These are phyloP conservation scores for Sinocyclocheilus rhinocerous DNA, from an alignment of 2,113 vertebrate species.

Conservation along the genomic window DNA sequence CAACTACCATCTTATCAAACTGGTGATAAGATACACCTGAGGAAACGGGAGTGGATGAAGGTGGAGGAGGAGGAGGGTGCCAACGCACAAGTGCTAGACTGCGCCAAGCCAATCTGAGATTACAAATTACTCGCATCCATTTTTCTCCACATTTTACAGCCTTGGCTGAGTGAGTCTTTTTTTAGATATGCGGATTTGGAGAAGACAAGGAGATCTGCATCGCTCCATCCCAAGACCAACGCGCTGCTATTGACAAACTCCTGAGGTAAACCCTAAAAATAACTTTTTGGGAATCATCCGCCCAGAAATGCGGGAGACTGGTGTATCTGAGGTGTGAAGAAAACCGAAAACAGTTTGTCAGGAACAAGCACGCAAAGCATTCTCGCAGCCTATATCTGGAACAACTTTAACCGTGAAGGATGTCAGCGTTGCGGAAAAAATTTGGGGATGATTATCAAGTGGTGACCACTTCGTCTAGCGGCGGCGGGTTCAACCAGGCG, in stretches of 20 bases:
- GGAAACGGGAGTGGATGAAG: slow-evolving; percentile 33
- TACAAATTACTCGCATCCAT: slow-evolving; percentile 26
- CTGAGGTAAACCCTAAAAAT: background rate
- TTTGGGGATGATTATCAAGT: slow-evolving; percentile 89
- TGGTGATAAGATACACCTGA: slow-evolving; percentile 39
- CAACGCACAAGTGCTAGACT: slow-evolving; percentile 24
- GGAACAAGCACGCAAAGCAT: slow-evolving; percentile 7
- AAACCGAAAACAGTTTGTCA: background rate
- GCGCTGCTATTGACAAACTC: slow-evolving; percentile 16
- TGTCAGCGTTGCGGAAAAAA: slow-evolving; percentile 88
- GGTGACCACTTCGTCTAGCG: slow-evolving; percentile 86
- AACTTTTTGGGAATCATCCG: slow-evolving; percentile 40
- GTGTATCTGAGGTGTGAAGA: slow-evolving; percentile 22
- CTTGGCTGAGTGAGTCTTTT: background rate
- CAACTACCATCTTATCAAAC: slow-evolving; percentile 17
- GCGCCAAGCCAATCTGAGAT: slow-evolving; percentile 40
- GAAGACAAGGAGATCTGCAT: slow-evolving; percentile 29
- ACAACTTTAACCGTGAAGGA: slow-evolving; percentile 63
- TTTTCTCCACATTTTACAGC: slow-evolving; percentile 6
- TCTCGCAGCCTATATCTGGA: background rate
- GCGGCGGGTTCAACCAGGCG: slow-evolving; percentile 77
- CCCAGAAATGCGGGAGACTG: slow-evolving; percentile 44
- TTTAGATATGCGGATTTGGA: slow-evolving; percentile 19
- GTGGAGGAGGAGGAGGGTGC: background rate
- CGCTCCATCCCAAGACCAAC: slow-evolving; percentile 38